These are phyloP conservation scores for Leucosticte australis DNA, from an alignment of 2,113 vertebrate species.

Conservation along the genomic window DNA sequence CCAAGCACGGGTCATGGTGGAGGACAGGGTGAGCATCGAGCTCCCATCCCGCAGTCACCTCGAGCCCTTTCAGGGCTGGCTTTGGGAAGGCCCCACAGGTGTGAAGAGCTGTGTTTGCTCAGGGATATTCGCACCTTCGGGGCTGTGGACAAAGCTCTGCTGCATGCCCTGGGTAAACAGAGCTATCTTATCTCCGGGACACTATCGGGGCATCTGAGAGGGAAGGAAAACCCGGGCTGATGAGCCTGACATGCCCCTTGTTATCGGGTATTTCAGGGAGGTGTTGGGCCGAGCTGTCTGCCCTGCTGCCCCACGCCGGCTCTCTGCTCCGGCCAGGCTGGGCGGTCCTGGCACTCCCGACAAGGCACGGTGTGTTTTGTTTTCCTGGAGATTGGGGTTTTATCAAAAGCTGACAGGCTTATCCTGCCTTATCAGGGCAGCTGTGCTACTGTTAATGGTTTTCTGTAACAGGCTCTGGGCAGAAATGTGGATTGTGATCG, in stretches of 20 bases:
- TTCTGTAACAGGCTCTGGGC: background rate
- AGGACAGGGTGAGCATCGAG: background rate
- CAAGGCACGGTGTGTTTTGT: background rate
- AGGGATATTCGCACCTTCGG: background rate
- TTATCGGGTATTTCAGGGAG: background rate
- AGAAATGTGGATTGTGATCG: constrained; percentile 8
- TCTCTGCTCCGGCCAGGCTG: background rate
- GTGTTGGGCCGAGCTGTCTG: background rate
- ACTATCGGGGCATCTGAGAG: background rate
- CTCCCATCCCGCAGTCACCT: background rate
- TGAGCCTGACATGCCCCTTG: background rate
- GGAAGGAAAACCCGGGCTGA: background rate
- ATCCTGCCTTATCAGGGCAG: constrained; percentile 34
- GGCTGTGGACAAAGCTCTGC: constrained; percentile 7
- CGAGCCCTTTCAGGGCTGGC: background rate
- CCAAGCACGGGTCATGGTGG: fast-evolving
- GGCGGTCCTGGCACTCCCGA: background rate
- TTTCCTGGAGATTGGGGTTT: background rate
- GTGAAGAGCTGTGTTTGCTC: constrained; percentile 44
- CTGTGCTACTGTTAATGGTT: constrained; percentile 20
- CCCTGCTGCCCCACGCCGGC: background rate
- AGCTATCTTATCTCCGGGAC: background rate
- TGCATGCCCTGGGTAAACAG: constrained; percentile 19
- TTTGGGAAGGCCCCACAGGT: background rate
- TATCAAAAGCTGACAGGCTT: constrained; percentile 48